Conservation (phyloP, 2,797 vertebrate genomes). For the Pipistrellus kuhlii region DNA sequence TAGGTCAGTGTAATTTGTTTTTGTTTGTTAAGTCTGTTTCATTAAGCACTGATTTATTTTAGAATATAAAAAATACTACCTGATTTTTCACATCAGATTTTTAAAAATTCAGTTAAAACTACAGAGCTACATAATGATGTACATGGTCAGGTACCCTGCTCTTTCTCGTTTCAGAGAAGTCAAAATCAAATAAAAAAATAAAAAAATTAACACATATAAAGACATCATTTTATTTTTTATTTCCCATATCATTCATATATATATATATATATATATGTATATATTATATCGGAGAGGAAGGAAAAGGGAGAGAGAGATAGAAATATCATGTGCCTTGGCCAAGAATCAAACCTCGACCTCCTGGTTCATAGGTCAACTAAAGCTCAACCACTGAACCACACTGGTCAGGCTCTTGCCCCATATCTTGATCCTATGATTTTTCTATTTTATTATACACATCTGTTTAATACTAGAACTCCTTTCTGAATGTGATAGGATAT, state of each 20-base stretch:
- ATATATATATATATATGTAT: no score
- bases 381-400: no score
- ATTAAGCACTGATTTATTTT: not conserved
- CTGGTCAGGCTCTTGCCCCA: not conserved
- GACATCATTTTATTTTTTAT: slow-evolving; percentile 14
- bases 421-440: slow-evolving; percentile 1
- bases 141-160: not conserved
- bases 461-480: not conserved
- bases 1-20: not conserved
- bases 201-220: slow-evolving; percentile 27
- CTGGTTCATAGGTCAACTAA: no score
- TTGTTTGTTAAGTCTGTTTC: not conserved
- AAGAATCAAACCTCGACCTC: no score
- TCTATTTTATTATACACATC: not conserved
- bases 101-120: not conserved
- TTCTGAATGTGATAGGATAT: not conserved
- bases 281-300: no score
- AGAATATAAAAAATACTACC: not conserved
- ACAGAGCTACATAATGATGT: not conserved
- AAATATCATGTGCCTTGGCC: no score
- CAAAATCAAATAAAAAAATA: slow-evolving; percentile 26
- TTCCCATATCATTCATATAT: not conserved
- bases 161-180: slow-evolving; percentile 38
- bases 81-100: not conserved
- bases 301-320: no score